Percentiles rank a stretch among this genome's conserved stretches.
phyloP scores from a whole-genome alignment of 2,113 vertebrate genomes.

The Abramis brama region DNA sequence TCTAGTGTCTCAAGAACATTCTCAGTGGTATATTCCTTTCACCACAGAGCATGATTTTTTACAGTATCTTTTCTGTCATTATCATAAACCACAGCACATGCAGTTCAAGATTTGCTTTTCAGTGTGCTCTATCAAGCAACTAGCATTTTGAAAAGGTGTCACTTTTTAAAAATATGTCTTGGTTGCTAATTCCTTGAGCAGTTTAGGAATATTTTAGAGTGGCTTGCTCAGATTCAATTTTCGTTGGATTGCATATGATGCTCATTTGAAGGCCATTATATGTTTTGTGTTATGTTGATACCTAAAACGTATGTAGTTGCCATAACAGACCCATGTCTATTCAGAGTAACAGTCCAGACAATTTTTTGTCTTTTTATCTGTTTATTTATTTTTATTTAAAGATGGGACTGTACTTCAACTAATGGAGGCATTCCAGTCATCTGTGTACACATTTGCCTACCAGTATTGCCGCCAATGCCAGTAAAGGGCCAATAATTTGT shows the following conservation, averaged over 20 bases:
- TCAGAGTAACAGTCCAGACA: background rate
- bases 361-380: background rate
- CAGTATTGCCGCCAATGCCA: background rate
- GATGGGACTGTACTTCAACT: background rate
- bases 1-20: background rate
- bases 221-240: background rate
- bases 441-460: conserved; percentile 23
- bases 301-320: background rate
- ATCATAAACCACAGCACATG: background rate
- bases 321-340: background rate
- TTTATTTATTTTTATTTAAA: background rate
- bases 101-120: background rate
- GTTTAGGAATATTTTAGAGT: background rate
- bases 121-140: background rate
- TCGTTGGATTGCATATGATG: background rate
- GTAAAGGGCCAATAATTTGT: conserved; percentile 6
- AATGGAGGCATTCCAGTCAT: background rate
- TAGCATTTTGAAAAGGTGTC: background rate
- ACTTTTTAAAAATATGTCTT: background rate
- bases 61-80: background rate
- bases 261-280: background rate
- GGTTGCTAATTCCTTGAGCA: background rate
- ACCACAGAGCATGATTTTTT: background rate
- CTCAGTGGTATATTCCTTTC: background rate
- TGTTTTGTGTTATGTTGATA: background rate